phyloP scores from a whole-genome alignment of 2,888 invertebrate species.

The Drosophila mimica region DNA sequence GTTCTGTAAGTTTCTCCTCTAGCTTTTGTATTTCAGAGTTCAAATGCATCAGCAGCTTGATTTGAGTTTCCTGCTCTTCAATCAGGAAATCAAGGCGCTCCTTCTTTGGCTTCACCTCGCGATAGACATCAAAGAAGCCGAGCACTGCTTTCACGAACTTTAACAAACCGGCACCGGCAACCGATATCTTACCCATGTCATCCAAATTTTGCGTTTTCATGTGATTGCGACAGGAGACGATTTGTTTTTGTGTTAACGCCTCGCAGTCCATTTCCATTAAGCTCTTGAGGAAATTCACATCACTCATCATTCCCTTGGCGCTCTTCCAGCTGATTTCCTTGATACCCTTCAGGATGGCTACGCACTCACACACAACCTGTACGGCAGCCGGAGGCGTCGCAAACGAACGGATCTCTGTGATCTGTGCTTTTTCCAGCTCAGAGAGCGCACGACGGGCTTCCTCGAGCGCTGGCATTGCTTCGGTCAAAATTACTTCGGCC shows the following conservation, averaged over 20 bases:
- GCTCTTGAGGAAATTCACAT: slow-evolving; percentile 92
- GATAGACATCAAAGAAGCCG: slow-evolving; percentile 94
- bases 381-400: slow-evolving; percentile 96
- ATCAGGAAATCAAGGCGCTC: slow-evolving; percentile 93
- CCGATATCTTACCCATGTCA: slow-evolving; percentile 93
- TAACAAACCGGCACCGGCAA: slow-evolving; percentile 93
- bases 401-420: slow-evolving; percentile 96
- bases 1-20: slow-evolving; percentile 88
- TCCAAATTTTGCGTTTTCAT: slow-evolving; percentile 90
- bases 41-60: slow-evolving; percentile 89
- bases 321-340: slow-evolving; percentile 96
- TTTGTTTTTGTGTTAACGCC: slow-evolving; percentile 89
- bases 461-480: slow-evolving; percentile 94
- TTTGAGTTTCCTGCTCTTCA: slow-evolving; percentile 88
- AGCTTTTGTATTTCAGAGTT: slow-evolving; percentile 90
- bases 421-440: slow-evolving; percentile 94
- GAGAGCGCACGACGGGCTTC: slow-evolving; percentile 92
- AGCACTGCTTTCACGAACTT: slow-evolving; percentile 95
- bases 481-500: slow-evolving; percentile 92
- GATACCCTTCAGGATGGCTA: slow-evolving; percentile 92
- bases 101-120: slow-evolving; percentile 93
- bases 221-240: slow-evolving; percentile 89
- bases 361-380: slow-evolving; percentile 95
- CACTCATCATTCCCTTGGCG: slow-evolving; percentile 96
- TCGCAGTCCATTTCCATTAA: slow-evolving; percentile 95